Conservation (phyloP, 2,888 invertebrate species). For the Cheilosia urbana region DNA sequence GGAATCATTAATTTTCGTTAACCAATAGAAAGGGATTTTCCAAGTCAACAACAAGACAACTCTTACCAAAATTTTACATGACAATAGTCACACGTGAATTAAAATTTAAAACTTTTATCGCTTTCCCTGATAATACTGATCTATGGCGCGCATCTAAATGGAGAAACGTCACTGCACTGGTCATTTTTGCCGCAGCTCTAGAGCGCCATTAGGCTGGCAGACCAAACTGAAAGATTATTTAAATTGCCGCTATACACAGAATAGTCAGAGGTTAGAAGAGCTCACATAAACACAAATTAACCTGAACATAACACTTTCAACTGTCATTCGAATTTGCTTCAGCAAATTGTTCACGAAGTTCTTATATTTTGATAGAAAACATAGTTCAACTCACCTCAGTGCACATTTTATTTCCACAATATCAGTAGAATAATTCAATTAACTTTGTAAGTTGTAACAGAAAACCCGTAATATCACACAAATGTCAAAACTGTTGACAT, state of each 20-base stretch:
- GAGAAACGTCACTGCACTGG: neutral
- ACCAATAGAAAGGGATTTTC: neutral
- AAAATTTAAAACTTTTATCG: constrained; percentile 7
- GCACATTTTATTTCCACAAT: constrained; percentile 56
- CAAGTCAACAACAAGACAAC: neutral
- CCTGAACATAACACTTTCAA: neutral
- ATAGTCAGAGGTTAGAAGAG: neutral
- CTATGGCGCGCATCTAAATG: constrained; percentile 9
- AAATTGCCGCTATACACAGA: neutral
- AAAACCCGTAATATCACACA: constrained; percentile 49
- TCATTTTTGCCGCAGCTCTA: neutral
- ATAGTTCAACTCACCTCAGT: constrained; percentile 66
- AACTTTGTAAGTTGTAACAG: constrained; percentile 1
- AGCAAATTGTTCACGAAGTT: neutral
- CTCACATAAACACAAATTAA: neutral
- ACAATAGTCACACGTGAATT: constrained; percentile 5
- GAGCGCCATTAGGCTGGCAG: too few species aligned
- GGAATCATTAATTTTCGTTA: neutral
- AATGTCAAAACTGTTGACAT: constrained; percentile 60
- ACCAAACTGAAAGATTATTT: constrained; percentile 11
- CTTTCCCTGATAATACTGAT: constrained; percentile 24
- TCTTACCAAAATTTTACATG: constrained; percentile 11
- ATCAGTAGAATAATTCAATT: constrained; percentile 1
- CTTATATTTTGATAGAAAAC: neutral
- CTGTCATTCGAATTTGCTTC: neutral